Base-by-base conservation (phyloP, 1,140 invertebrate genomes). In the Lepidurus packardi region DNA sequence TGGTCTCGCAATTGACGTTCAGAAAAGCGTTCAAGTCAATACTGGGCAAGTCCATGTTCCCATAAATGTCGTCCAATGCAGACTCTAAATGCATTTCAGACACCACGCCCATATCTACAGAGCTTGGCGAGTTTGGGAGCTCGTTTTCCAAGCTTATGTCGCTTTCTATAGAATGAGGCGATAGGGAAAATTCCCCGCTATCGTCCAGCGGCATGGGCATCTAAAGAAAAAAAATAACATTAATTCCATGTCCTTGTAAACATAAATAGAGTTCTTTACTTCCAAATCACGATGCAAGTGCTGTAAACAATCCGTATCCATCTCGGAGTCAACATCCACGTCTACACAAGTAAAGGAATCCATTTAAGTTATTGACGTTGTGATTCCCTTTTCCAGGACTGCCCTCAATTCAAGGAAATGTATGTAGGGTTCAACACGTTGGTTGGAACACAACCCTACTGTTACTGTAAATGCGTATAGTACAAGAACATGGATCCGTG, bases 1-100 rank as follows among this genome's bases (percentile, higher is more conserved):
- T 65, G 16, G 53, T 65, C 21, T 65, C 53, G 53, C 53, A 65
- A 65, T 9, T 65, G 21, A 65, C 53, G 21, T 16, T 65, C 13
- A 65, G 53, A 65, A 65, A 65, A 65, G 53, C 21, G 53, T 65
- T 65, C 53, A 65, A 65, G 53, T 65, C 53, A 65, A 65, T 65
- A 16, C 53, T 65, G 16, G 53, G 53, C 53, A 65, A 16, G 2
- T 65, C 53, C 13, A 65, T 65, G 53, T 65, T 65, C 16, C 53
- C 53, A 7, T 65, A 65, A 4, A 65, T 65, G 8, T 65, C 53
- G 21, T 65, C 53, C 53, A 65, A 65, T 7, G 53, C 13, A 21
- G 53, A n/a, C 8, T 21, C 53, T 16, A 65, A 16, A 21, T 65
- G 7, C 13, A 65, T 11, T 65, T 65, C 53, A 13, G 53, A 13